These are phyloP conservation scores for Kryphioiulus occultus DNA, from an alignment of 2,888 invertebrate genomes.

Conservation along the genomic window DNA sequence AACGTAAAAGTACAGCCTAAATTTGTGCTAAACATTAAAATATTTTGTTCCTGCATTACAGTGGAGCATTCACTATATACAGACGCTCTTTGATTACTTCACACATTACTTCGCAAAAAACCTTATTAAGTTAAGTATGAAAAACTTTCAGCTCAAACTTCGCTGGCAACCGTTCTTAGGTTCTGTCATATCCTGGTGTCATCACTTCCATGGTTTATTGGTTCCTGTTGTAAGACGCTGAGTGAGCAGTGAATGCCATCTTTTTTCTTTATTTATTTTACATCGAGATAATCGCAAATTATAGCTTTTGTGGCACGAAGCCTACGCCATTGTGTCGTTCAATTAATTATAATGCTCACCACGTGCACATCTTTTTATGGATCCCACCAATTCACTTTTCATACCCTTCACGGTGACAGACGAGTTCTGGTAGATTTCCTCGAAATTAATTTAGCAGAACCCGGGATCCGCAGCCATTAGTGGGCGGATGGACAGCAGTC, in stretches of 20 bases:
- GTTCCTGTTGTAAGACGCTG: neutral
- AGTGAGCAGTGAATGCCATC: neutral
- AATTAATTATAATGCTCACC: slow-evolving; percentile 23
- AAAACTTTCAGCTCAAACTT: too few relatives aligned
- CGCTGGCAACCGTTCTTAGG: too few relatives aligned
- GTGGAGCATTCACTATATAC: too few relatives aligned
- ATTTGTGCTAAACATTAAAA: too few relatives aligned
- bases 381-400: neutral
- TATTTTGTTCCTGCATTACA: too few relatives aligned
- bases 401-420: neutral
- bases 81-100: too few relatives aligned
- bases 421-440: neutral
- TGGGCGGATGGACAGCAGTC: neutral
- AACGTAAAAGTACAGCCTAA: too few relatives aligned
- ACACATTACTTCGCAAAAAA: too few relatives aligned
- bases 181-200: neutral
- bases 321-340: slow-evolving; percentile 1
- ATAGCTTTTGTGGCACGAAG: slow-evolving; percentile 1
- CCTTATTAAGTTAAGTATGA: too few relatives aligned
- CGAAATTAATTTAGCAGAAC: too few relatives aligned
- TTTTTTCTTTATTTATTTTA: neutral
- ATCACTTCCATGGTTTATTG: neutral
- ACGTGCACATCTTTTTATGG: slow-evolving; percentile 10
- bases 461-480: neutral
- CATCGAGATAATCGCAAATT: neutral